Base-by-base conservation (phyloP, 2,113 vertebrate species). In the Myodes glareolus region DNA sequence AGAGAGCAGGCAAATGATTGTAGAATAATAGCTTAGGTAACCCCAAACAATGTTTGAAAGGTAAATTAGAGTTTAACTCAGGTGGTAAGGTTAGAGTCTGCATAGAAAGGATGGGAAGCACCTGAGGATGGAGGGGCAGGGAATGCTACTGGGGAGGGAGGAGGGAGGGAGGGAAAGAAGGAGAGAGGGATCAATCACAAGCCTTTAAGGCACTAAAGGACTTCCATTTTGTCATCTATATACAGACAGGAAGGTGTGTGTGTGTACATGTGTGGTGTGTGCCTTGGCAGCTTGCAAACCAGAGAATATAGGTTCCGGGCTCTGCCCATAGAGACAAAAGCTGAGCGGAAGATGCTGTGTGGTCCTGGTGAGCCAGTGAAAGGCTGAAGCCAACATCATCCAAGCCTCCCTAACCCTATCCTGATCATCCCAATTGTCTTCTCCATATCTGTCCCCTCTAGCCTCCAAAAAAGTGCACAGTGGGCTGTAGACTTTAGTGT, bases 321-420 rank as follows among this genome's bases (percentile, higher is more conserved):
- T 42, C n/a, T n/a, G 36, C 39, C 31, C 36, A 77, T 8, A 16
- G 29, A 85, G 33, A 45, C 31, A 21, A n/a, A 67, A 31, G 17
- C 42, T 10, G 1, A 33, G 31, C 45, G 2, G 65, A 52, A 82
- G 58, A 1, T 4, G 1, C 33, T 29, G 7, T 2, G 1, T 3
- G 88, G 72, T 7, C 25, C 80, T 36, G 42, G 12, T n/a, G 31
- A 94, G 45, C 23, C 23, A 42, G 70, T 36, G 80, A 67, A 47
- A 31, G 27, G 13, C 4, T 10, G 12, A 9, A 68, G 25, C 29
- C 1, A 1, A 80, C 42, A n/a, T 86, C 50, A 12, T 73, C 42
- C 19, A 50, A 82, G 65, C 50, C 78, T 90, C 27, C 29, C 13
- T 17, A 52, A 27, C 23, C 21, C 10, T 61, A 67, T 95, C 8